Conservation (phyloP, 2,797 vertebrate genomes). For the Sciurus carolinensis region DNA sequence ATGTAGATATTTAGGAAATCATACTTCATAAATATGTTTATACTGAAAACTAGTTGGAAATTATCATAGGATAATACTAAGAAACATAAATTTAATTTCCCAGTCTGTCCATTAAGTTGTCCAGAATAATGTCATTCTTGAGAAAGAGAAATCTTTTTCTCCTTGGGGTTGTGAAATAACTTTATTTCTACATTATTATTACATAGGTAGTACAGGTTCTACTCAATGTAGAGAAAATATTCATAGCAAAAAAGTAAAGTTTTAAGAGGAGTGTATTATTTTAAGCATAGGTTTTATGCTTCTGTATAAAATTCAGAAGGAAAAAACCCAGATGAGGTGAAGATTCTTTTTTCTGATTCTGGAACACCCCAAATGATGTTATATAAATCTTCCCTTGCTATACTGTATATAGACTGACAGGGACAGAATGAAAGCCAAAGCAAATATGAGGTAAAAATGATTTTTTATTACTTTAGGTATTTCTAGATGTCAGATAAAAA, state of each 20-base stretch:
- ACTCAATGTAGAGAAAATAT: background rate
- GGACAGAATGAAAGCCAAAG: slow-evolving; percentile 90
- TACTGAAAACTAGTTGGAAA: background rate
- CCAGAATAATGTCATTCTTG: background rate
- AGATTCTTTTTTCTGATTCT: slow-evolving; percentile 56
- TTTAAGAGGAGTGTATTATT: slow-evolving; percentile 43
- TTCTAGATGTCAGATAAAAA: slow-evolving; percentile 91
- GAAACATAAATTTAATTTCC: background rate
- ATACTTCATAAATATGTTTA: slow-evolving; percentile 14
- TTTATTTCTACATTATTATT: background rate
- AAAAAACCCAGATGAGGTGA: background rate
- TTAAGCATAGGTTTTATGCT: slow-evolving; percentile 38
- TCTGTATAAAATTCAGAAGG: slow-evolving; percentile 61
- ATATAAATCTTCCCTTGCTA: slow-evolving; percentile 86
- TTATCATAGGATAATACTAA: slow-evolving; percentile 10
- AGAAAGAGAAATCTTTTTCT: background rate
- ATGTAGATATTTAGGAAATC: background rate
- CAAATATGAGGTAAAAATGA: slow-evolving; percentile 90
- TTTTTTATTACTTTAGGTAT: slow-evolving; percentile 91
- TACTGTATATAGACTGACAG: slow-evolving; percentile 87
- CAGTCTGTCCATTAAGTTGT: background rate
- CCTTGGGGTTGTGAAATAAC: background rate
- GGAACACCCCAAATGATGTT: slow-evolving; percentile 81
- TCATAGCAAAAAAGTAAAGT: slow-evolving; percentile 52
- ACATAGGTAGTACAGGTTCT: background rate